Evolutionary conservation across 2,888 invertebrate genomes (phyloP), one percentile per base, ranked within the genome.

Genomic region (Drosophila borborema): DNA sequence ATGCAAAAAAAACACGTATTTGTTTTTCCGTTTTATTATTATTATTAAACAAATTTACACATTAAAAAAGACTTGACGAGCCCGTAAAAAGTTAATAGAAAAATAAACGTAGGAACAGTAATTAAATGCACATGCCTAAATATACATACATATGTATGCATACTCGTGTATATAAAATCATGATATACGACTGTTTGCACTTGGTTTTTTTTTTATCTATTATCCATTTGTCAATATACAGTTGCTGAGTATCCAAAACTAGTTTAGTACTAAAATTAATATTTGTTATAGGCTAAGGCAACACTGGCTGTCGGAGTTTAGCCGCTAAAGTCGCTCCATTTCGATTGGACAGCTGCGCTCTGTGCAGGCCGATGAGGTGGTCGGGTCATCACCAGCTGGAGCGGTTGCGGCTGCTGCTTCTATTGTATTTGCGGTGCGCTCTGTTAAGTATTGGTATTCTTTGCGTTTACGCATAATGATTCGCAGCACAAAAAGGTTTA

Each of bases 401-500:
- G 38, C 74, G 45, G 28, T 23, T 31, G 41, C 10, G 10, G 18
- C n/a, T 28, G 56, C 53, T 18, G 28, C 16, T 40, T 20, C 23
- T 23, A 38, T 0, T 54, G 16, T 38, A 16, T 40, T 23, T 4
- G 20, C 18, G 5, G 48, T 72, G 78, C n/a, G 68, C 12, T 46
- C 51, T 54, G 18, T 56, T 34, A 87, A 38, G 18, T 77, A 43
- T 46, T 74, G 61, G 46, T 76, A 81, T 49, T 77, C 75, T 18
- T 81, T 84, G 0, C 91, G 90, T 67, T 86, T 85, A 48, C 68
- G 74, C 68, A 89, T 74, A 31, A 92, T 91, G 54, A 76, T 74
- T 28, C 70, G 81, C 46, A 92, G 77, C 31, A 92, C 64, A 43
- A 92, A 64, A 8, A 75, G 84, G 63, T 91, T 92, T 20, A 88